Evolutionary conservation across 2,113 vertebrate species (phyloP), one percentile per base, ranked within the genome.

Genomic region (Melanerpes aurifrons): DNA sequence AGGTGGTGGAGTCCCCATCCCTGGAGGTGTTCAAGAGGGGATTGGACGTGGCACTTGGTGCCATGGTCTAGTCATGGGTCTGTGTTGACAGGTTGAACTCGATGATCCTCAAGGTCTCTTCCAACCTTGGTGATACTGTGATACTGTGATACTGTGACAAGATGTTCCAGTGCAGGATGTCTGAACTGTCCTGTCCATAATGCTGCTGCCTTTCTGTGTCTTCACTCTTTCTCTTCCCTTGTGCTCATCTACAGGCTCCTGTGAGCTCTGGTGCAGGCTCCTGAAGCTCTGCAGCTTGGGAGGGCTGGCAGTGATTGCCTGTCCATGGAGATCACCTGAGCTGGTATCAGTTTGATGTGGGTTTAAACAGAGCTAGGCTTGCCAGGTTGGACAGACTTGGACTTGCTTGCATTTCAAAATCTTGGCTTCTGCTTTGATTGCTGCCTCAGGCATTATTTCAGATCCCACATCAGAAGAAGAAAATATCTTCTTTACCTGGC

Each of bases 341-440:
- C 3, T 83, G n/a, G 32, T 90, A 86, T 95, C 87, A 92, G 4
- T 82, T 59, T 75, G 54, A 86, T 94, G 70, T 3, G 8, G 47
- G 78, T 73, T 93, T 85, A 56, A 76, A 79, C 63, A 85, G 89
- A 82, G 26, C 40, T 37, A 73, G 56, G 61, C 19, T 12, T 75
- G 67, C 67, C 63, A 84, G 61, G 14, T 37, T 87, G 88, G 88
- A 90, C 90, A 84, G 83, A 69, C 48, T 79, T 50, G 92, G 92
- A 66, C 67, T 92, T 92, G 35, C 83, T 78, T 89, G 69, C 74
- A 90, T 94, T 92, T 91, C 58, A 83, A 16, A 76, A 76, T 84
- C 72, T 78, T 88, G 82, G 50, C 67, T 88, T 88, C 67, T 85
- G 63, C 11, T 88, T 94, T 89, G 69, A 92, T 93, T 82, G n/a